These are phyloP conservation scores for Hassar affinis DNA, from an alignment of 2,113 vertebrate species.

Conservation along the genomic window DNA sequence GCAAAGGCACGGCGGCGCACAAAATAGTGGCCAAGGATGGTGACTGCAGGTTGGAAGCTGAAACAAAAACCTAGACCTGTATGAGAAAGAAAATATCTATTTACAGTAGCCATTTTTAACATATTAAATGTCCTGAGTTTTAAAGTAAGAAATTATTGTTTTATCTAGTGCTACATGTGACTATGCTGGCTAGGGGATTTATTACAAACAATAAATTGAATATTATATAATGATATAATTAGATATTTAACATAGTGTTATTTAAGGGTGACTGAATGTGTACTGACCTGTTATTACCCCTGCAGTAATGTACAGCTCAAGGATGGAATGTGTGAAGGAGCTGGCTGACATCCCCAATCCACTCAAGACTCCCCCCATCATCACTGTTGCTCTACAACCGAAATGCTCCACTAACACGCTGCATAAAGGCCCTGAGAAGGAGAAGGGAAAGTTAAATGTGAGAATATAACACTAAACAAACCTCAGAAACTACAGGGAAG, in stretches of 20 bases:
- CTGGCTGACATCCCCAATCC: constrained; percentile 85
- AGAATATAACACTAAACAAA: constrained; percentile 27
- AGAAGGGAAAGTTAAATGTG: constrained; percentile 50
- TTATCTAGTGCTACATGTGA: neutral
- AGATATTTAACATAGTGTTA: neutral
- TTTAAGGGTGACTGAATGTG: neutral
- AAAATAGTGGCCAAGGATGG: constrained; percentile 86
- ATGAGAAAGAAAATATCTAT: constrained; percentile 4
- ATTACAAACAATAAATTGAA: neutral
- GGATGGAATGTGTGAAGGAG: constrained; percentile 81
- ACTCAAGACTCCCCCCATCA: constrained; percentile 87
- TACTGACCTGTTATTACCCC: constrained; percentile 86
- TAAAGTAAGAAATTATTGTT: neutral
- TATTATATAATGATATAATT: neutral
- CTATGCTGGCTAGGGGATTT: neutral
- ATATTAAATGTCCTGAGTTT: neutral
- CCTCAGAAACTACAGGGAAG: neutral
- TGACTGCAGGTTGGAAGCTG: constrained; percentile 87
- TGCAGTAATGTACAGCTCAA: constrained; percentile 82
- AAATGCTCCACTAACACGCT: constrained; percentile 83
- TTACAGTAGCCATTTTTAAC: neutral
- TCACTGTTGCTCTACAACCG: constrained; percentile 81
- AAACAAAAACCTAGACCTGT: constrained; percentile 90
- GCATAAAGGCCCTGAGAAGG: constrained; percentile 84
- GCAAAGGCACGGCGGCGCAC: constrained; percentile 76